These are phyloP conservation scores for Neoascia interrupta DNA, from an alignment of 2,888 invertebrate species.

Conservation along the genomic window DNA sequence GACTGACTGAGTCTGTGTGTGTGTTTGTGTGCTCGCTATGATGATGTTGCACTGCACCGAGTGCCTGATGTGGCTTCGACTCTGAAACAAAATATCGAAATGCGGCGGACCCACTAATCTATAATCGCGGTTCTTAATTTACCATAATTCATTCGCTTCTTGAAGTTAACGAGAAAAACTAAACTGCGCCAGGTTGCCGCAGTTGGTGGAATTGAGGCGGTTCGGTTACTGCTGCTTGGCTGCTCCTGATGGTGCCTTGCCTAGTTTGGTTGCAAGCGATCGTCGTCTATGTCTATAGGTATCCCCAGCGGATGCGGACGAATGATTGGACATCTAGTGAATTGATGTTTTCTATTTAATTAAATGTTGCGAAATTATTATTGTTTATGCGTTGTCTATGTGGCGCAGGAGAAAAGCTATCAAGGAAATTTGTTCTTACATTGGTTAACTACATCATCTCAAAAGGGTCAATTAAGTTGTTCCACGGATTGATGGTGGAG, in stretches of 20 bases:
- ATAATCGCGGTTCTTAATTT: slow-evolving; percentile 69
- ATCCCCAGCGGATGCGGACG: slow-evolving; percentile 28
- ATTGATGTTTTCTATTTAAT: slow-evolving; percentile 69
- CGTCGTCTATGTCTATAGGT: neutral
- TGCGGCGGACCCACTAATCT: slow-evolving; percentile 67
- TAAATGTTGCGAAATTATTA: slow-evolving; percentile 67
- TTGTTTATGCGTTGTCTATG: slow-evolving; percentile 31
- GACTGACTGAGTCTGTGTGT: neutral
- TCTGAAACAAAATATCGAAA: slow-evolving; percentile 69
- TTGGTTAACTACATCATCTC: too few species aligned
- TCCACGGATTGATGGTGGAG: too few species aligned
- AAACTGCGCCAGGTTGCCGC: slow-evolving; percentile 39
- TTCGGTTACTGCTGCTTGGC: slow-evolving; percentile 13
- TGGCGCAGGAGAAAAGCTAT: too few species aligned
- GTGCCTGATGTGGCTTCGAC: slow-evolving; percentile 18
- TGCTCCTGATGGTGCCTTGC: slow-evolving; percentile 1
- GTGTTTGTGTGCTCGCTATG: slow-evolving; percentile 24
- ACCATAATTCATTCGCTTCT: slow-evolving; percentile 70
- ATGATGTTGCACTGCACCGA: slow-evolving; percentile 31
- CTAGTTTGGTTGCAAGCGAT: slow-evolving; percentile 2
- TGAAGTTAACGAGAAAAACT: slow-evolving; percentile 66
- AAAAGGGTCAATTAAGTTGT: too few species aligned
- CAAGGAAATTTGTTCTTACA: too few species aligned
- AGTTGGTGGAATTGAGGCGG: slow-evolving; percentile 44
- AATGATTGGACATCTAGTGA: slow-evolving; percentile 66